phyloP scores from a whole-genome alignment of 2,888 invertebrate genomes.

The Melinaea marsaeus region DNA sequence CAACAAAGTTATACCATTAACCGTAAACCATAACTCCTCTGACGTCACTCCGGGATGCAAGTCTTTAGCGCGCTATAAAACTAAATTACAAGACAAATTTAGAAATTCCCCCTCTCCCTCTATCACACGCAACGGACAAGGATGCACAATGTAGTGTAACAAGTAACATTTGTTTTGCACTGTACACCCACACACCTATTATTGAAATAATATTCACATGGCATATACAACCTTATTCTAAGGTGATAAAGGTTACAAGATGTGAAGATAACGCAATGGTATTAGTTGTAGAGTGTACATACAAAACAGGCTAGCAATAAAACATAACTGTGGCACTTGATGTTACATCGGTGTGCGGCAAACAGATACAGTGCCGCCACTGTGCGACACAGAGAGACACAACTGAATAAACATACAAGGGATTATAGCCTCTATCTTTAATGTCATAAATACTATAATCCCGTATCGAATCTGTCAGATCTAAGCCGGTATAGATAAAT shows the following conservation, averaged over 20 bases:
- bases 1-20: too few relatives aligned
- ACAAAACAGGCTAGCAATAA: conserved; percentile 37
- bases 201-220: conserved; percentile 7
- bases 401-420: background rate
- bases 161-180: conserved; percentile 20
- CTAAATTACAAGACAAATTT: conserved; percentile 25
- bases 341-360: conserved; percentile 40
- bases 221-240: background rate
- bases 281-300: conserved; percentile 26
- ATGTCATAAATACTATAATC: background rate
- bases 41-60: conserved; percentile 20
- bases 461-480: background rate
- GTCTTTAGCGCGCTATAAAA: conserved; percentile 25
- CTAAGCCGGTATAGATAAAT: conserved; percentile 19
- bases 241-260: background rate
- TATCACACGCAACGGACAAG: conserved; percentile 13
- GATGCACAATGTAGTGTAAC: conserved; percentile 21
- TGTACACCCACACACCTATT: conserved; percentile 7
- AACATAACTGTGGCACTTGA: conserved; percentile 41
- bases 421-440: conserved; percentile 4
- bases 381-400: background rate
- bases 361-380: conserved; percentile 30
- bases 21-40: too few relatives aligned
- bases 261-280: background rate
- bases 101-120: conserved; percentile 25